phyloP scores from a whole-genome alignment of 1,140 invertebrate species.

The Drosophila leontia region DNA sequence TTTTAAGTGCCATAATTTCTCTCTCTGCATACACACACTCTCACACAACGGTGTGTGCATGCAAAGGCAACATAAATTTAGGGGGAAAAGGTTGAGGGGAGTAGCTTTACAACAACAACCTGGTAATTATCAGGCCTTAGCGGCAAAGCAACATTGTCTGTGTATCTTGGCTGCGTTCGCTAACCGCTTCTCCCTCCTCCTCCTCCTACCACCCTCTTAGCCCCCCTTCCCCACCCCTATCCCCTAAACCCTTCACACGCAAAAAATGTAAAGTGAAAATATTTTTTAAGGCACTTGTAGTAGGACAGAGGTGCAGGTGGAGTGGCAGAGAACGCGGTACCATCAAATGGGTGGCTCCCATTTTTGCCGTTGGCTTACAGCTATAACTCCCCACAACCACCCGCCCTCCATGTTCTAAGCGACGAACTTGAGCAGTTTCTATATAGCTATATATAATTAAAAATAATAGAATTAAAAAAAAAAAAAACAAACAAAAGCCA shows the following conservation, averaged over 20 bases:
- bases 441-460: slow-evolving; percentile 68
- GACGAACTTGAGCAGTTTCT: slow-evolving; percentile 69
- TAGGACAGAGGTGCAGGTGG: slow-evolving; percentile 8
- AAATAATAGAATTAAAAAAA: slow-evolving; percentile 45
- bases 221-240: slow-evolving; percentile 26
- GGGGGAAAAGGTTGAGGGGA: slow-evolving; percentile 4
- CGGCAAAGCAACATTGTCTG: slow-evolving; percentile 79
- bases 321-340: background rate
- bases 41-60: slow-evolving; percentile 51
- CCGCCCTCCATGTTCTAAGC: slow-evolving; percentile 17
- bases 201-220: background rate
- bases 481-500: slow-evolving; percentile 22
- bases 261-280: slow-evolving; percentile 80
- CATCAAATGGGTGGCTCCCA: slow-evolving; percentile 36
- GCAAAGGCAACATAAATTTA: slow-evolving; percentile 78
- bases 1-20: background rate
- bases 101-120: slow-evolving; percentile 57
- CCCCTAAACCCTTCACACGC: slow-evolving; percentile 59
- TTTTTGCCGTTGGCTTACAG: slow-evolving; percentile 37
- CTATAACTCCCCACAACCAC: slow-evolving; percentile 1
- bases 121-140: slow-evolving; percentile 78
- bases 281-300: slow-evolving; percentile 68
- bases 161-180: slow-evolving; percentile 54
- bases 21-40: slow-evolving; percentile 3
- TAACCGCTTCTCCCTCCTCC: background rate